A percentile compares a stretch with the other conserved stretches of the same genome.
These are phyloP conservation scores for Microcebus griseorufus DNA, from an alignment of 2,113 vertebrate genomes.

Conservation along the genomic window DNA sequence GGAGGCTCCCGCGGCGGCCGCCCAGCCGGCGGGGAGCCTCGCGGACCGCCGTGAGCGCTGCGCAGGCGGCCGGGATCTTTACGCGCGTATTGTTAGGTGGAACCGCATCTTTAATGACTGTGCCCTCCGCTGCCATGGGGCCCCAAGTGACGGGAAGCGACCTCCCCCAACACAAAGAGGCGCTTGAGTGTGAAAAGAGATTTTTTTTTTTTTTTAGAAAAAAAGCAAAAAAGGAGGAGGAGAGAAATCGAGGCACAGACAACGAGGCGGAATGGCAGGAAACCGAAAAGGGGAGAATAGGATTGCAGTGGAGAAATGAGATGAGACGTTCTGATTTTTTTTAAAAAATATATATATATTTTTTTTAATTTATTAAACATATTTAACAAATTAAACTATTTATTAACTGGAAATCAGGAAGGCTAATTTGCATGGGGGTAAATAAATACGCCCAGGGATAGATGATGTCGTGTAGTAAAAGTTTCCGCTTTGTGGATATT, in stretches of 20 bases:
- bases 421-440: background rate
- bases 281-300: slow-evolving; percentile 40
- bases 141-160: slow-evolving; percentile 72
- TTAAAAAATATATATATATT: too few species aligned
- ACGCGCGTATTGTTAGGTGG: slow-evolving; percentile 77
- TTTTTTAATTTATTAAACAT: too few species aligned
- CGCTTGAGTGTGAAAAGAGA: slow-evolving; percentile 69
- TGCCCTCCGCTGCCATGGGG: slow-evolving; percentile 24
- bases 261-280: slow-evolving; percentile 29
- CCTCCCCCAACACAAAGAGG: slow-evolving; percentile 76
- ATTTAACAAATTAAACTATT: too few species aligned
- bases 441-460: background rate
- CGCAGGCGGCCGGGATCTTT: background rate
- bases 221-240: background rate
- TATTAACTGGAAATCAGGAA: background rate
- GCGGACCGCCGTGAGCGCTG: background rate
- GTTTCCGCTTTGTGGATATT: slow-evolving; percentile 22
- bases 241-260: slow-evolving; percentile 62
- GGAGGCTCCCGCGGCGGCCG: background rate
- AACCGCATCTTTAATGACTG: slow-evolving; percentile 81
- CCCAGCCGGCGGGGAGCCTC: background rate
- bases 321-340: background rate
- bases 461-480: background rate
- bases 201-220: slow-evolving; percentile 31
- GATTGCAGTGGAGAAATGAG: background rate